Evolutionary conservation across 2,888 invertebrate species (phyloP).

Genomic region (Ecdyonurus torrentis): DNA sequence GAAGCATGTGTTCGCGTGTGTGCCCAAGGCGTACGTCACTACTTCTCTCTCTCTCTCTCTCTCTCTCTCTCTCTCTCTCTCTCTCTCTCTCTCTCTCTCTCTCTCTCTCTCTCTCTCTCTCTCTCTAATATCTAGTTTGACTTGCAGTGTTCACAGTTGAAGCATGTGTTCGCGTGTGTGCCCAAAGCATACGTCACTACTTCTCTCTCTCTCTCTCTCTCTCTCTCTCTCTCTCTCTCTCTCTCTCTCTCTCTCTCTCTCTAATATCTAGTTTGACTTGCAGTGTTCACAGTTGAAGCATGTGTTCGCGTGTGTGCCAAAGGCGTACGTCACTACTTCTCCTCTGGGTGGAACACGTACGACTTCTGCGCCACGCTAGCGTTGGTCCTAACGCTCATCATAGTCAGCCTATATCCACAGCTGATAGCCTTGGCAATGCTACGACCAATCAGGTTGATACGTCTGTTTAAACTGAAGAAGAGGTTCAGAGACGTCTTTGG

Average conservation of each 20-base stretch:
- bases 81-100: too few species aligned
- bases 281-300: conserved; percentile 64
- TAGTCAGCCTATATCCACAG: conserved; percentile 47
- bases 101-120: too few species aligned
- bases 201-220: too few species aligned
- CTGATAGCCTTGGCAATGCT: conserved; percentile 56
- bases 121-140: too few species aligned
- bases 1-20: conserved; percentile 58
- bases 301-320: conserved; percentile 51
- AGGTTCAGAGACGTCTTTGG: conserved; percentile 70
- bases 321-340: conserved; percentile 52
- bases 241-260: too few species aligned
- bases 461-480: conserved; percentile 62
- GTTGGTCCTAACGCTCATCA: conserved; percentile 26
- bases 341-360: conserved; percentile 74
- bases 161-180: too few species aligned
- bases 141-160: too few species aligned
- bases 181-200: too few species aligned
- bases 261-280: conserved; percentile 18
- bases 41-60: too few species aligned
- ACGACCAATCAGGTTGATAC: conserved; percentile 45
- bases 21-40: conserved; percentile 50
- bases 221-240: too few species aligned
- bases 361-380: conserved; percentile 52
- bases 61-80: too few species aligned